Percentiles rank a stretch among this genome's conserved stretches.
phyloP scores from a whole-genome alignment of 1,140 invertebrate species.

The Radopholus similis region DNA sequence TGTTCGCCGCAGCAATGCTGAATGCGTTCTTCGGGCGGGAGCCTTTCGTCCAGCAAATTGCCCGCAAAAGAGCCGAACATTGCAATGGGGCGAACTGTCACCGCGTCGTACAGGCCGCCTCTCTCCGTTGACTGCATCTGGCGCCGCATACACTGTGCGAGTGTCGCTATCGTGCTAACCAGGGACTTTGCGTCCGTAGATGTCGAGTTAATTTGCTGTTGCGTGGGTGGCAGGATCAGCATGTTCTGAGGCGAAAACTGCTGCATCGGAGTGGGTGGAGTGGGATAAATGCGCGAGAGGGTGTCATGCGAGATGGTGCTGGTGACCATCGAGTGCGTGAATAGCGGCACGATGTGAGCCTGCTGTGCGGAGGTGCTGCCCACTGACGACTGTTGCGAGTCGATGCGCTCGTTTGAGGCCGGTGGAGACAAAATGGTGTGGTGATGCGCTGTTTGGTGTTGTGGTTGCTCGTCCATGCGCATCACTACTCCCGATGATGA shows the following conservation, averaged over 20 bases:
- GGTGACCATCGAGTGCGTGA: not conserved
- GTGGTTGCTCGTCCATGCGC: not conserved
- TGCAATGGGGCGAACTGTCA: not conserved
- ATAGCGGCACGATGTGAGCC: not conserved
- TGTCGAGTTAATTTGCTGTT: not conserved
- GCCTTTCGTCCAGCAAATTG: not conserved
- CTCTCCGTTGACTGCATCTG: not conserved
- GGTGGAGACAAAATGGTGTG: conserved; percentile 32
- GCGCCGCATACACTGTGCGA: not conserved
- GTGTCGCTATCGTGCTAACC: not conserved
- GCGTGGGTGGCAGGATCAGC: conserved; percentile 3
- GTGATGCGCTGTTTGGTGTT: not conserved
- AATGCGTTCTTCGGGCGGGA: not conserved
- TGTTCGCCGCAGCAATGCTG: not conserved
- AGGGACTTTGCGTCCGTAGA: not conserved
- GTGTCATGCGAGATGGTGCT: conserved; percentile 23
- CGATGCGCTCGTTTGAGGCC: conserved; percentile 36
- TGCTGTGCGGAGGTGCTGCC: not conserved
- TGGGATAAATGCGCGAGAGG: conserved; percentile 38
- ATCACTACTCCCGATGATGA: no score
- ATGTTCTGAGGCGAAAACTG: conserved; percentile 46
- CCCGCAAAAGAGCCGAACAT: not conserved
- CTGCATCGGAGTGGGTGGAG: conserved; percentile 44
- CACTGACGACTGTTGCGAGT: conserved; percentile 13
- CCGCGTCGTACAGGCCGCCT: not conserved